Conservation (phyloP, 2,113 vertebrate genomes). For the Esox niger region DNA sequence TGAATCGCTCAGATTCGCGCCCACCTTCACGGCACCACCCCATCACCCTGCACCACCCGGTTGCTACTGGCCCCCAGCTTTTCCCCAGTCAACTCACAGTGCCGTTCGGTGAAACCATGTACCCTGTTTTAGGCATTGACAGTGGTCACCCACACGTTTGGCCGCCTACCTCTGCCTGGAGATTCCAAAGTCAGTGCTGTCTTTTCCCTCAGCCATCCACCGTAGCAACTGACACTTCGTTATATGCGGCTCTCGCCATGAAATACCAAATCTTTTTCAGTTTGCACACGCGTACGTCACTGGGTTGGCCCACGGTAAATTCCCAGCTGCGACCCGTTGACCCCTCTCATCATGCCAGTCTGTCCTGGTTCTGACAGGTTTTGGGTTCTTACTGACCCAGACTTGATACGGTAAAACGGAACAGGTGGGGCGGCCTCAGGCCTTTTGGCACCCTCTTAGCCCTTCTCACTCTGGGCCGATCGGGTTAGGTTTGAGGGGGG, state of each 20-base stretch:
- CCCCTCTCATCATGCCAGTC: neutral
- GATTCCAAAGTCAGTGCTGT: neutral
- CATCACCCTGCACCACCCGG: neutral
- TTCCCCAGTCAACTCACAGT: neutral
- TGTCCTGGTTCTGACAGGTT: neutral
- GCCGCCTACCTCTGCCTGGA: neutral
- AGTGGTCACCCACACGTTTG: neutral
- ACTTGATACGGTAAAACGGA: conserved; percentile 13
- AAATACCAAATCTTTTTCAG: neutral
- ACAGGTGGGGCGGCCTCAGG: neutral
- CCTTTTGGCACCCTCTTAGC: neutral
- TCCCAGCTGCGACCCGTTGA: conserved; percentile 18
- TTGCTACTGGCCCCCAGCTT: neutral
- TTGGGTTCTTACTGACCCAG: neutral
- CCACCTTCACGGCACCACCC: neutral
- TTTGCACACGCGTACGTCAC: neutral
- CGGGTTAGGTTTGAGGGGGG: neutral
- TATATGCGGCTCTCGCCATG: neutral
- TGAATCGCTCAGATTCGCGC: too few species aligned
- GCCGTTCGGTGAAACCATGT: neutral
- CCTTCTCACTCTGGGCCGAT: neutral
- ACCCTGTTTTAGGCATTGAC: neutral
- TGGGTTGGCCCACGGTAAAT: neutral
- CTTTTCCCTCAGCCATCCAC: neutral
- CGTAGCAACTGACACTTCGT: neutral